Conservation (phyloP, 2,797 vertebrate species). For the Molossus molossus region DNA sequence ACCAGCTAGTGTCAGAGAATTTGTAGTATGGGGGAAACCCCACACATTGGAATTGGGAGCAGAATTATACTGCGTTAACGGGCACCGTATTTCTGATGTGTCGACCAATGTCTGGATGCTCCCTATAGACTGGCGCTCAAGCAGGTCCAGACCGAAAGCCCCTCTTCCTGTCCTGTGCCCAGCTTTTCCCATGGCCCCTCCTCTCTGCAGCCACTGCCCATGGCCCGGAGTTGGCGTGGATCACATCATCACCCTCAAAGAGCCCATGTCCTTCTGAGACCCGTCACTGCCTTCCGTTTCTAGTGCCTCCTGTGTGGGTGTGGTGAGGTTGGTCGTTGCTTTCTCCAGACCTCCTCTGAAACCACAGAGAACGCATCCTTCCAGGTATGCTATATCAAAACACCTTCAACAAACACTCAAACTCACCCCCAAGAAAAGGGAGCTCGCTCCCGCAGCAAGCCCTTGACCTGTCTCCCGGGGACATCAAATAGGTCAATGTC, state of each 20-base stretch:
- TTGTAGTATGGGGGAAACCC: not conserved
- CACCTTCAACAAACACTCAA: not conserved
- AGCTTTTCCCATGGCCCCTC: not conserved
- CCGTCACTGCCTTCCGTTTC: not conserved
- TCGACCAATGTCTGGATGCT: not conserved
- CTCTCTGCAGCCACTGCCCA: not conserved
- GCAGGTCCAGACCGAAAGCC: not conserved
- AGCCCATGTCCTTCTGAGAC: not conserved
- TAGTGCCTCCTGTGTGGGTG: not conserved
- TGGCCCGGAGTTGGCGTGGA: not conserved
- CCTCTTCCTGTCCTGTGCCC: not conserved
- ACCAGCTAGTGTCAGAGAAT: not conserved
- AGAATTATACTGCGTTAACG: not conserved
- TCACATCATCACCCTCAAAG: not conserved
- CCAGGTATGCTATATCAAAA: not conserved
- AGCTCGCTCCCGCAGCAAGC: not conserved
- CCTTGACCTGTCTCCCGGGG: not conserved
- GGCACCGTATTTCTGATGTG: not conserved
- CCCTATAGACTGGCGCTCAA: not conserved
- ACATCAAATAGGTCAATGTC: conserved; percentile 26
- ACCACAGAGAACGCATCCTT: not conserved
- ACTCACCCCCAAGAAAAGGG: not conserved
- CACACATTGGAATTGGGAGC: not conserved
- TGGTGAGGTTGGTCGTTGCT: not conserved
- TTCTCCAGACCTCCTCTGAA: conserved; percentile 21